Base-by-base conservation (phyloP, 2,888 invertebrate genomes). In the Ametastegia equiseti region DNA sequence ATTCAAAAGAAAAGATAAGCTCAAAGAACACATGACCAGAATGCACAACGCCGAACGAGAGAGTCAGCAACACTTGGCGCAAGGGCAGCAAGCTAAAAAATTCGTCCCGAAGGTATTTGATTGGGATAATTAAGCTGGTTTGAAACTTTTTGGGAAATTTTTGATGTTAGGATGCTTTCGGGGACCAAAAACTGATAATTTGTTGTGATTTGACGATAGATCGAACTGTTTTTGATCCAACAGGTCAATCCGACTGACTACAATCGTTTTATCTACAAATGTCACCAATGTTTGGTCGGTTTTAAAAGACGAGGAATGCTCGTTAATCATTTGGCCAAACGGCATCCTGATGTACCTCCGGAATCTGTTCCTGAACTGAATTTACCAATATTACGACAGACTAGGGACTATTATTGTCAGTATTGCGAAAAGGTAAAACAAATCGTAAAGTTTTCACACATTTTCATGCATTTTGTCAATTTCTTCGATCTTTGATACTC, bases 261-360 rank as follows among this genome's bases (percentile, higher is more conserved):
- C 88, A 94, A 95, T 88, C 93, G 95, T 73, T 96, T 95, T 89
- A 94, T 95, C 82, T 96, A 95, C 91, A 96, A 96, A 90, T 97
- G 97, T 89, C 95, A 95, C 86, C 93, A 94, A 73, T 97, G 97
- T 91, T 91, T 95, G 88, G 92, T 96, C 39, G 96, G 96, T 83
- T 96, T 97, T 89, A 96, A 97, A 92, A 93, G 97, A 80, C 94
- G 97, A 83, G 97, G 97, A 1, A 96, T 97, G 96, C 92, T 96
- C 63, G 96, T 96, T 2, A 98, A 97, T 92, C 97, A 98, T 91
- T 92, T 97, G 85, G 97, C 96, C 83, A 97, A 96, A 88, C 92
- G 96, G 84, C 95, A 96, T 93, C 94, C 96, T 36, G 93, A 94
- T 80, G 93, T 95, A 67, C 92, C 93, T 47, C 94, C 94, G 0